Base-by-base conservation (phyloP, 2,888 invertebrate genomes). In the Polymixis flavicincta region DNA sequence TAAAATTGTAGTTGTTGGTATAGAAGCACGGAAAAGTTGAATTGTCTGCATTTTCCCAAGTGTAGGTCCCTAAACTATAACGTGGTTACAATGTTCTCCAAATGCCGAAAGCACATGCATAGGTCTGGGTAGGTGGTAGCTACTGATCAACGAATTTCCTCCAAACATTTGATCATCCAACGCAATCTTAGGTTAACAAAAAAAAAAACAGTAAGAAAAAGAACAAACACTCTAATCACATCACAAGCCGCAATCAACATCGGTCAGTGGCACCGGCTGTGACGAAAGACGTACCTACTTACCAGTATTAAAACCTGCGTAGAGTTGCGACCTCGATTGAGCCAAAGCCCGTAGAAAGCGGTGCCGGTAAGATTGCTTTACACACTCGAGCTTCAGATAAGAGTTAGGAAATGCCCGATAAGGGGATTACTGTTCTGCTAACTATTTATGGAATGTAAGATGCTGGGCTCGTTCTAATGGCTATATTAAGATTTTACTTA, bases 351-450 rank as follows among this genome's bases (percentile, higher is more conserved):
- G 68, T 83, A 85, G 88, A 89, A 89, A 89, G 87, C 78, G 22
- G 32, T 74, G 66, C 45, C 64, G 67, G 80, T 76, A 65, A 82
- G 74, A 75, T 78, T 71, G 60, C 42, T 72, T 65, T 70, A 72
- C 76, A 76, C 78, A 76, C 72, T 60, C 59, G 65, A 59, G 76
- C 78, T 86, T 79, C 11, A 84, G 87, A 85, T 86, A 83, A 84
- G 84, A 78, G 65, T 87, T 84, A 84, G 81, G 85, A 85, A 87
- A 87, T 76, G 28, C 42, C 63, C 84, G 87, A 87, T 87, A 88
- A 85, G 76, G 63, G 73, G 66, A 80, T 72, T 81, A 81, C 71
- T 74, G 80, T 76, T 78, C 76, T 73, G 75, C 54, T 83, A 66
- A 79, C 76, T 85, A 78, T 82, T 78, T 83, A 85, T 66, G 74